A percentile compares a stretch with the other conserved stretches of the same genome.
Conservation (phyloP, 1,140 invertebrate species). For the Papilio helenus region DNA sequence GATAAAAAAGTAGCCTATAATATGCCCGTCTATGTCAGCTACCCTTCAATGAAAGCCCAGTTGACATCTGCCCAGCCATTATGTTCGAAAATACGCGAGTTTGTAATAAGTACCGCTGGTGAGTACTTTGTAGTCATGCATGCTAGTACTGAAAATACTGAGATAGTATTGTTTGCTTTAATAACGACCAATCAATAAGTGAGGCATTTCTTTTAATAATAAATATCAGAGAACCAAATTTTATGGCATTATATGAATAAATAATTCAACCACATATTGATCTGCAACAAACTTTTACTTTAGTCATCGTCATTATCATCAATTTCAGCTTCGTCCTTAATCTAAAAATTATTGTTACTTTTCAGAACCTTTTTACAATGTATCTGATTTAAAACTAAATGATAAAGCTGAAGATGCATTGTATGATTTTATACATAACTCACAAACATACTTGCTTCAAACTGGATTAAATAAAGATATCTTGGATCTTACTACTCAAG, state of each 20-base stretch:
- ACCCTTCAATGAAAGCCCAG: too few species aligned
- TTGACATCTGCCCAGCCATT: too few species aligned
- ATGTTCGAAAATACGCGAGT: slow-evolving; percentile 46
- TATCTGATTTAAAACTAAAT: slow-evolving; percentile 51
- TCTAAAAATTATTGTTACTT: slow-evolving; percentile 32
- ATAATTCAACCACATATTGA: too few species aligned
- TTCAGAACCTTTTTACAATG: slow-evolving; percentile 64
- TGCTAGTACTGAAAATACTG: background rate
- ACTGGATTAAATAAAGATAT: slow-evolving; percentile 50
- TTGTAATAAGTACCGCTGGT: slow-evolving; percentile 59
- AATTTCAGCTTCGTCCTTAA: too few species aligned
- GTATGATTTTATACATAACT: slow-evolving; percentile 67
- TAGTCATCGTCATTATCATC: too few species aligned
- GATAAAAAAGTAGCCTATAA: too few species aligned
- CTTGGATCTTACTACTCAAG: slow-evolving; percentile 57
- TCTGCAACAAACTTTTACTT: too few species aligned
- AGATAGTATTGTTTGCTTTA: too few species aligned
- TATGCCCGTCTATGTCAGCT: too few species aligned
- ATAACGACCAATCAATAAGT: background rate
- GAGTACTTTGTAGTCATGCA: slow-evolving; percentile 31
- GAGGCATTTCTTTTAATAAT: background rate
- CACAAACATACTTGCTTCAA: slow-evolving; percentile 66
- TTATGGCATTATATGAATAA: too few species aligned
- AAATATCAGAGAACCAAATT: too few species aligned
- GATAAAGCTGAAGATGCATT: slow-evolving; percentile 58